A percentile compares a stretch with the other conserved stretches of the same genome.
phyloP scores from a whole-genome alignment of 2,797 vertebrate genomes.

The Melanogrammus aeglefinus region DNA sequence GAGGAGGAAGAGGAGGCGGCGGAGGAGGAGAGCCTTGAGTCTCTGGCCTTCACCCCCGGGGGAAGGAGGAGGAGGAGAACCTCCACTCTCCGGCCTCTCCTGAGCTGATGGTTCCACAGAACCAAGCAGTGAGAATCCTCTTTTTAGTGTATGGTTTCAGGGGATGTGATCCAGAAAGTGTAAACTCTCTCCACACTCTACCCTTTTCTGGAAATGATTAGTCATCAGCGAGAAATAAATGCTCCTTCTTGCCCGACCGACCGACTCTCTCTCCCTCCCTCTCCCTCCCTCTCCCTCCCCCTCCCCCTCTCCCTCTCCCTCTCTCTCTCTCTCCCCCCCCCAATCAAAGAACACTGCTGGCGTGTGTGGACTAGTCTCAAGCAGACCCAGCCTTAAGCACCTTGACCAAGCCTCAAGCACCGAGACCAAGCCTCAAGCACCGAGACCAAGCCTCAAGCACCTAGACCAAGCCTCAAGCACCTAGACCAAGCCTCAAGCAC shows the following conservation, averaged over 20 bases:
- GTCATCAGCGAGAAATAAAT: not conserved
- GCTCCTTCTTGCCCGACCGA: not conserved
- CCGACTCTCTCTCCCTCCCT: too few species aligned
- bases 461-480: too few species aligned
- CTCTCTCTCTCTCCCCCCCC: too few species aligned
- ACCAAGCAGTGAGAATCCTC: not conserved
- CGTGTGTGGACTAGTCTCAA: not conserved
- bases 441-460: too few species aligned
- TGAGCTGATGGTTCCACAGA: not conserved
- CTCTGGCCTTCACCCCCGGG: conserved; percentile 51
- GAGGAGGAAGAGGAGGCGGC: too few species aligned
- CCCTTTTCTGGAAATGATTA: not conserved
- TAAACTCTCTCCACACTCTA: not conserved
- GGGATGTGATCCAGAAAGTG: not conserved
- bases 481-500: too few species aligned
- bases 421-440: too few species aligned
- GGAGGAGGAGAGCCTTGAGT: conserved; percentile 19
- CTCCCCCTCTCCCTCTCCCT: too few species aligned
- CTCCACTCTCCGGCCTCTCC: not conserved
- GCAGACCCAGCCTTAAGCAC: too few species aligned
- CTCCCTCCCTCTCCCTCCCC: too few species aligned
- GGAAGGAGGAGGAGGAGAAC: too few species aligned
- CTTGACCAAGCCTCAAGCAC: too few species aligned
- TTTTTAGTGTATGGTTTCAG: not conserved
- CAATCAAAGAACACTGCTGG: not conserved